These are phyloP conservation scores for Pachycephala philippinensis DNA, from an alignment of 2,113 vertebrate genomes.

Conservation along the genomic window DNA sequence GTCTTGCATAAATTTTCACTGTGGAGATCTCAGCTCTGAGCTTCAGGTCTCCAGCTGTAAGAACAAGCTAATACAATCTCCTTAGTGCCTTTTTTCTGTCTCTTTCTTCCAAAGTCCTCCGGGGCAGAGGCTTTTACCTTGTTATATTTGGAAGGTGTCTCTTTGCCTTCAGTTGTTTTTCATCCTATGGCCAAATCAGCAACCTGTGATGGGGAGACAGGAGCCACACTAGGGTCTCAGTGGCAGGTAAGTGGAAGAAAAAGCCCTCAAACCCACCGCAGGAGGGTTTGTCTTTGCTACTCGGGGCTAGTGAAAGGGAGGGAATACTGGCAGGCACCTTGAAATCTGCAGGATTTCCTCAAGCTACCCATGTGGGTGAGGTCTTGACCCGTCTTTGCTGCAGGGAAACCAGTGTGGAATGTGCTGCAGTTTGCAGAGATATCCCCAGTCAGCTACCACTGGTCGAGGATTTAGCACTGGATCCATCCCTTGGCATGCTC, in stretches of 20 bases:
- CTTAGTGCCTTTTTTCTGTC: background rate
- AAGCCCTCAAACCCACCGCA: background rate
- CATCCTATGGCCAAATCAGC: background rate
- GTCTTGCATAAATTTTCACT: background rate
- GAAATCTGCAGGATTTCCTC: background rate
- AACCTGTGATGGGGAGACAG: background rate
- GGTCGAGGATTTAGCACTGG: rapidly evolving
- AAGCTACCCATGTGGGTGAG: background rate
- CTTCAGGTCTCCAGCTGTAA: background rate
- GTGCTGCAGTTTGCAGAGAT: background rate
- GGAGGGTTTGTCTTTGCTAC: background rate
- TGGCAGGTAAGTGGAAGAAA: background rate
- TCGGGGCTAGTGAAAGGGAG: background rate
- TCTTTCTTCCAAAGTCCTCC: background rate
- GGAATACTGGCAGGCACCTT: background rate
- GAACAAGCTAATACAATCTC: background rate
- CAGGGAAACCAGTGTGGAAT: background rate
- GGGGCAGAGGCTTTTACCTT: background rate
- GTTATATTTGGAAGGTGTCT: background rate
- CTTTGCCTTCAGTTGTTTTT: background rate
- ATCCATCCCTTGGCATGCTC: background rate
- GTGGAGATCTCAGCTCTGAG: background rate
- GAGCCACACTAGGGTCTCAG: rapidly evolving
- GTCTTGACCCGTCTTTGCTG: background rate
- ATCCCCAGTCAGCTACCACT: background rate